Evolutionary conservation across 2,113 vertebrate genomes (phyloP).

Genomic region (Suncus etruscus): DNA sequence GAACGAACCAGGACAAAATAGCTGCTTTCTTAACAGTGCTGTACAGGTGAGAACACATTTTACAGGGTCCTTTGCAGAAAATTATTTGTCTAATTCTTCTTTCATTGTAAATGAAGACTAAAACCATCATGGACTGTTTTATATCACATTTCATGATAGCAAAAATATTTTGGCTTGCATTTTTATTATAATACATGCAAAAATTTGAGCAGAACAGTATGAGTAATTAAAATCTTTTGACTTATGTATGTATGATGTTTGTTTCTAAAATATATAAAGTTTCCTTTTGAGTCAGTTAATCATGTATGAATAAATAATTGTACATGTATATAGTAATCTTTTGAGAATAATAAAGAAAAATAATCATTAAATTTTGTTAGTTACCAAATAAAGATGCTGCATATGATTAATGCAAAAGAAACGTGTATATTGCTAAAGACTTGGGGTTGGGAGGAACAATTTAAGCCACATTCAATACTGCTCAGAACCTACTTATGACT

Average conservation of each 20-base stretch:
- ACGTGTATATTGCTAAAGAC: no score
- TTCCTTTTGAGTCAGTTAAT: background rate
- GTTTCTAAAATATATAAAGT: constrained; percentile 14
- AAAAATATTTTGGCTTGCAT: background rate
- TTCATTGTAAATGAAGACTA: background rate
- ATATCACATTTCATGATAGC: background rate
- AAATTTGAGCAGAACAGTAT: background rate
- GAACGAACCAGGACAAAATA: constrained; percentile 98
- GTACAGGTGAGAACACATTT: constrained; percentile 93
- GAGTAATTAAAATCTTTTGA: background rate
- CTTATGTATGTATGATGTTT: background rate
- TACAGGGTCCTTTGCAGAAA: background rate
- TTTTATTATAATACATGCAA: constrained; percentile 11
- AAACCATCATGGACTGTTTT: background rate
- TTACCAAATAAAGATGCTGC: no score
- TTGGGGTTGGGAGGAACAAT: no score
- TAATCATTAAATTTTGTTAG: no score
- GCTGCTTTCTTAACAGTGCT: constrained; percentile 99
- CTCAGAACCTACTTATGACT: no score
- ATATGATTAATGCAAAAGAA: no score
- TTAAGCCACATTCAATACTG: no score
- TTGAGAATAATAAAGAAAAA: no score
- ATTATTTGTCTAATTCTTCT: background rate
- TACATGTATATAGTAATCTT: no score
- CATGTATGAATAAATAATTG: no score